Evolutionary conservation across 2,797 vertebrate genomes (phyloP), one percentile per base, ranked within the genome.

Genomic region (Danionella dracula): DNA sequence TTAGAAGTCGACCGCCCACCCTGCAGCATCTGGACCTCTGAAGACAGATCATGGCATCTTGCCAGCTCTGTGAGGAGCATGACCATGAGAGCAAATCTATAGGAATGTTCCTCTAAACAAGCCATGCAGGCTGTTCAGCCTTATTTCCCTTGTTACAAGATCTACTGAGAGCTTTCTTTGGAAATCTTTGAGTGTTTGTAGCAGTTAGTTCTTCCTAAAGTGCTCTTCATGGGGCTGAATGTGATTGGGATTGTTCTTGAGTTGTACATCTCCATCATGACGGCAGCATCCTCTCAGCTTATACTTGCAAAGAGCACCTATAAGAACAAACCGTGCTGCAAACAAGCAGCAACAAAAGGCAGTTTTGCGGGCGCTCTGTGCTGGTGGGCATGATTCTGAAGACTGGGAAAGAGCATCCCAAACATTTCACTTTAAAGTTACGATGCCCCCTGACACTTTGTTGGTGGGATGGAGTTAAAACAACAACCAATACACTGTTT

Each of bases 391-490:
- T 17, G 17, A 17, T 27, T 17, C n/a, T 27, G 79, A 82, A 80
- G 78, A 82, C 74, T 76, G 35, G 23, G 74, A 74, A 77, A 65
- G 45, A 34, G 78, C 66, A 67, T 65, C 29, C 23, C 35, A 67
- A 82, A 76, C 72, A 70, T 73, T 55, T 7, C 63, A 73, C 67
- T 55, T 63, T 79, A 51, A 54, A 66, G 80, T 84, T 84, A 80
- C 76, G 78, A 75, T 66, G 62, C 81, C 84, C 82, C 48, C 81
- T 74, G 19, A 56, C 69, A 69, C 83, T 80, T 82, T 79, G 85
- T 88, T 87, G 89, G 86, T 88, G 88, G 88, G 74, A 61, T 40
- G 37, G 65, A 84, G 83, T 85, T 86, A 83, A 87, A 88, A 83
- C 82, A 75, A 66, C 21, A 71, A 68, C 77, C 71, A 56, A 78